Percentiles rank a stretch among this genome's conserved stretches.
Evolutionary conservation across 2,888 invertebrate genomes (phyloP).

Genomic region (Lacanobia oleracea): DNA sequence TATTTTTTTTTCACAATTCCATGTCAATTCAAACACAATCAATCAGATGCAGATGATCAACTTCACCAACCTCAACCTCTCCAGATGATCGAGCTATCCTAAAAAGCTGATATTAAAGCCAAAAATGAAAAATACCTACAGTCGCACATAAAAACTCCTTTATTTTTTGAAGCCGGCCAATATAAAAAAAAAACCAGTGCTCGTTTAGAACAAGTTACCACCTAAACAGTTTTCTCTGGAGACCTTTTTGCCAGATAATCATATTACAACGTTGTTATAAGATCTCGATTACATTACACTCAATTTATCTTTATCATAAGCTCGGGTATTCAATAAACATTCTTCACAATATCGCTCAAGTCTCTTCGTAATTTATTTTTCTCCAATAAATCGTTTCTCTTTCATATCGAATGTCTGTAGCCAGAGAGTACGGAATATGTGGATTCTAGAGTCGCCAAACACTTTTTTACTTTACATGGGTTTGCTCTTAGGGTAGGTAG

Average conservation of each 20-base stretch:
- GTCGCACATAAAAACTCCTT: too few species aligned
- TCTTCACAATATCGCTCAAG: constrained; percentile 21
- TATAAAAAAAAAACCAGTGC: not conserved
- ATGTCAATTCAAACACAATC: too few species aligned
- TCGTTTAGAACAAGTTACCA: not conserved
- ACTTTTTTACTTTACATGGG: too few species aligned
- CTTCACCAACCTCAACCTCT: too few species aligned
- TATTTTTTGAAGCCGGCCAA: too few species aligned
- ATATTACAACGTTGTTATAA: not conserved
- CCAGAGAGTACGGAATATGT: not conserved
- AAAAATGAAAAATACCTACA: too few species aligned
- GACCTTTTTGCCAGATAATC: not conserved
- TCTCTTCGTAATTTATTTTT: constrained; percentile 34
- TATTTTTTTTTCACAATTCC: too few species aligned
- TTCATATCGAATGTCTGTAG: constrained; percentile 24
- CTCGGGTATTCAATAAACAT: constrained; percentile 35
- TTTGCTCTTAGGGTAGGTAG: too few species aligned
- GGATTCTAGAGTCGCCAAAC: not conserved
- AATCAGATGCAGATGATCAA: too few species aligned
- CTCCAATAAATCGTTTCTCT: constrained; percentile 34
- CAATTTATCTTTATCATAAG: constrained; percentile 22
- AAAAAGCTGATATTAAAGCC: too few species aligned
- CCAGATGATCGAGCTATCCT: too few species aligned
- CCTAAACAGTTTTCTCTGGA: not conserved
- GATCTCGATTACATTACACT: constrained; percentile 3